A percentile compares a stretch with the other conserved stretches of the same genome.
These are phyloP conservation scores for Tonatia bakeri DNA, from an alignment of 2,113 vertebrate species.

Conservation along the genomic window DNA sequence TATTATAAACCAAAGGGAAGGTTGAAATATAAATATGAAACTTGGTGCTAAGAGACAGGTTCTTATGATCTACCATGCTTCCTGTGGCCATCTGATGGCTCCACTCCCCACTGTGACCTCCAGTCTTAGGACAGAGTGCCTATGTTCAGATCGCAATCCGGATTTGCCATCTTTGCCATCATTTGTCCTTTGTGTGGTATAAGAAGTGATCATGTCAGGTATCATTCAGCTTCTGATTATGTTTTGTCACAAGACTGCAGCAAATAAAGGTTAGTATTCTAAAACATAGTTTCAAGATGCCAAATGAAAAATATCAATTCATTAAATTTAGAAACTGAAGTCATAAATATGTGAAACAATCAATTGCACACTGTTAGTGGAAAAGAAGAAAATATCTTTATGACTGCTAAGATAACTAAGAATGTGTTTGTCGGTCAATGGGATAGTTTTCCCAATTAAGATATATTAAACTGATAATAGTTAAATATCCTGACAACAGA, in stretches of 20 bases:
- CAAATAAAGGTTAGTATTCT: not conserved
- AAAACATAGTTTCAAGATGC: not conserved
- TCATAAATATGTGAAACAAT: not conserved
- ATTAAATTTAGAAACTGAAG: not conserved
- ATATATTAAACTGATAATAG: not conserved
- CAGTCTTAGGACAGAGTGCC: fast-evolving
- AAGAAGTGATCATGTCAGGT: not conserved
- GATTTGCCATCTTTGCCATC: not conserved
- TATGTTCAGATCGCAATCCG: not conserved
- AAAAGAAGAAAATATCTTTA: not conserved
- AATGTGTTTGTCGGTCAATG: not conserved
- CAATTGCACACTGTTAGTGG: not conserved
- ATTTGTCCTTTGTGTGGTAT: not conserved
- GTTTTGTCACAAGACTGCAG: not conserved
- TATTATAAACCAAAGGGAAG: not conserved
- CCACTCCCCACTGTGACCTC: not conserved
- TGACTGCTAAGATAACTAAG: not conserved
- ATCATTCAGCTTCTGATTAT: not conserved
- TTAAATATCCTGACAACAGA: not conserved
- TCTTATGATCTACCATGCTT: fast-evolving
- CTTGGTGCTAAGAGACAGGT: not conserved
- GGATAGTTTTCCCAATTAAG: not conserved
- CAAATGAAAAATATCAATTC: not conserved
- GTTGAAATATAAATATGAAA: not conserved
- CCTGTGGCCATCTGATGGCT: not conserved